Evolutionary conservation across 1,140 invertebrate species (phyloP), one percentile per base, ranked within the genome.

Genomic region (Bradysia coprophila): DNA sequence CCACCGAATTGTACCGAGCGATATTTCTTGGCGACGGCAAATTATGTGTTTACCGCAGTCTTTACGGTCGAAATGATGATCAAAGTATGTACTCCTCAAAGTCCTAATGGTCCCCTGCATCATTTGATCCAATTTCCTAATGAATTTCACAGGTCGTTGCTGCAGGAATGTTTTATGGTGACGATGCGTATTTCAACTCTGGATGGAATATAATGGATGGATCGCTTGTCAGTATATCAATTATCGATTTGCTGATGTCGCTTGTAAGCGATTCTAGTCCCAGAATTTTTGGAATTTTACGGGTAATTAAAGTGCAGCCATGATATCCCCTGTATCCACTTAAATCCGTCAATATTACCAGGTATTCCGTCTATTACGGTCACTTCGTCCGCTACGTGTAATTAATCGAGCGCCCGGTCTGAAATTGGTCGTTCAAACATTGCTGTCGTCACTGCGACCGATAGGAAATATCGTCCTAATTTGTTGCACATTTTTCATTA

Each of bases 121-220:
- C 39, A 22, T 1, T 16, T 41, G 15, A 43, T 34, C 13, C 19
- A 40, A 43, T 31, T 23, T 19, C 13, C 37, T 4, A 23, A 42
- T 41, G 34, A 24, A 41, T 34, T 6, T 39, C 18, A 11, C 52
- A 88, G 90, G 89, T 97, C 21, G 76, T 96, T 42, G 85, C 92
- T 22, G 79, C 89, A 50, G 90, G 93, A 40, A 87, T 98, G 73
- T 76, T 96, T 51, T 85, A 97, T 52, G 93, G 93, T n/a, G 66
- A 69, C 41, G 79, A 91, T 52, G 87, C 93, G 5, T 98, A 98
- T 63, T 90, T 98, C 55, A 93, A 87, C 45, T 95, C 89, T 47
- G 93, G 94, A 16, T 99, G 95, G 96, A 99, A 99, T 61, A 85
- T 97, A 44, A 96, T 98, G 89, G 96, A 99, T 59, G 95, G 95